Evolutionary conservation across 2,797 vertebrate species (phyloP).

Genomic region (Pangasius krempfi): DNA sequence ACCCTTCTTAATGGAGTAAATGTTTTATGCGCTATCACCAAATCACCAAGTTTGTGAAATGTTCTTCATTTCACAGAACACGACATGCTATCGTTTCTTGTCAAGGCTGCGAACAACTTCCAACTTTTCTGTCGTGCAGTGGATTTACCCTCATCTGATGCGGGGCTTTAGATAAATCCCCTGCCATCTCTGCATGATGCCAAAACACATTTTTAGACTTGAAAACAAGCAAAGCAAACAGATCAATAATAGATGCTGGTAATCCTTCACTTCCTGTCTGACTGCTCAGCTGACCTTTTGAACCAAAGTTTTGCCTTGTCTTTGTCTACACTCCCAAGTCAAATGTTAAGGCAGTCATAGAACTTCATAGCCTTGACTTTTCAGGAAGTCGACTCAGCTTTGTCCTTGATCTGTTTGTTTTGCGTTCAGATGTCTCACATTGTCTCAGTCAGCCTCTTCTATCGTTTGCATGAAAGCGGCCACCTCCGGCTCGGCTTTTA

Average conservation of each 20-base stretch:
- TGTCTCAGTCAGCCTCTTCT: neutral
- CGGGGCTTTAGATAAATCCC: conserved; percentile 63
- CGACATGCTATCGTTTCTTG: conserved; percentile 69
- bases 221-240: conserved; percentile 60
- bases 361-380: conserved; percentile 26
- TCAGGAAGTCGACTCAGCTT: conserved; percentile 13
- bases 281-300: conserved; percentile 69
- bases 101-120: conserved; percentile 57
- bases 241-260: conserved; percentile 69
- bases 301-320: conserved; percentile 35
- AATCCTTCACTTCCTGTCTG: conserved; percentile 59
- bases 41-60: conserved; percentile 1
- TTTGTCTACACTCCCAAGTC: conserved; percentile 22
- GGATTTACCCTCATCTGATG: conserved; percentile 66
- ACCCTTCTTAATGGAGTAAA: neutral
- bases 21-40: neutral
- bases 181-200: conserved; percentile 39
- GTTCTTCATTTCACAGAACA: neutral
- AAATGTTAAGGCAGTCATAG: conserved; percentile 21
- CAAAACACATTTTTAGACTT: conserved; percentile 43
- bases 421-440: neutral
- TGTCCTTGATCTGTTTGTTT: conserved; percentile 4
- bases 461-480: neutral
- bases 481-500: conserved; percentile 48
- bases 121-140: conserved; percentile 62